Evolutionary conservation across 2,113 vertebrate genomes (phyloP).

Genomic region (Donacobius atricapilla): DNA sequence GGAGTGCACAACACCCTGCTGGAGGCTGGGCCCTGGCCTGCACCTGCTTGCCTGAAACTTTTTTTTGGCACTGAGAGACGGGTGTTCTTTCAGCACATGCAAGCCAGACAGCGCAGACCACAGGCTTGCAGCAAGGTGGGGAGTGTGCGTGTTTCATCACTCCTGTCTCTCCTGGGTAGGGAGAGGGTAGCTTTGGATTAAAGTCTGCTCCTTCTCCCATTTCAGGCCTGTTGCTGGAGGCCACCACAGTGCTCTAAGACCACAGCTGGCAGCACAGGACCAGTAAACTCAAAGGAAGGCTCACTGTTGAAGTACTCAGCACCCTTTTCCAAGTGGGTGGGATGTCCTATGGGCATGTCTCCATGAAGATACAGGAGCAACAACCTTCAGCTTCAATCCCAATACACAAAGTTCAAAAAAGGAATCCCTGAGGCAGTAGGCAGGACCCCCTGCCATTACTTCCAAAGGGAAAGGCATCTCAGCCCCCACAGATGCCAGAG

Average conservation of each 20-base stretch:
- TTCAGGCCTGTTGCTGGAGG: not conserved
- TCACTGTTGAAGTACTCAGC: too few species aligned
- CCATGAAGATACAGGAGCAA: not conserved
- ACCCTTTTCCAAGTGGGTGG: accelerated
- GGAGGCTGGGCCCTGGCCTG: not conserved
- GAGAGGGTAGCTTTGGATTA: not conserved
- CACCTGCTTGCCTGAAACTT: not conserved
- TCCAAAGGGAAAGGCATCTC: not conserved
- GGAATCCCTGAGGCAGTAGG: not conserved
- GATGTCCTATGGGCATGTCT: not conserved
- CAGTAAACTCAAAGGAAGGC: not conserved
- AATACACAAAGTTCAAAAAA: not conserved
- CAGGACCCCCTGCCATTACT: not conserved
- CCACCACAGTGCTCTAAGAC: accelerated
- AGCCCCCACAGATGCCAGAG: accelerated
- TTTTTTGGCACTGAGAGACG: not conserved
- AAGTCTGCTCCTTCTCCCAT: not conserved
- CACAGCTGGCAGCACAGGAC: not conserved
- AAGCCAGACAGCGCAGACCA: not conserved
- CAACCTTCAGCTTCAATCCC: not conserved
- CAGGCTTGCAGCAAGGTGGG: not conserved
- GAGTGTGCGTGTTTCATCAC: accelerated
- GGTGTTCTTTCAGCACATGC: not conserved
- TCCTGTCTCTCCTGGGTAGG: not conserved
- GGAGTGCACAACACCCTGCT: not conserved